phyloP scores from a whole-genome alignment of 2,113 vertebrate genomes.

The Apaloderma vittatum region DNA sequence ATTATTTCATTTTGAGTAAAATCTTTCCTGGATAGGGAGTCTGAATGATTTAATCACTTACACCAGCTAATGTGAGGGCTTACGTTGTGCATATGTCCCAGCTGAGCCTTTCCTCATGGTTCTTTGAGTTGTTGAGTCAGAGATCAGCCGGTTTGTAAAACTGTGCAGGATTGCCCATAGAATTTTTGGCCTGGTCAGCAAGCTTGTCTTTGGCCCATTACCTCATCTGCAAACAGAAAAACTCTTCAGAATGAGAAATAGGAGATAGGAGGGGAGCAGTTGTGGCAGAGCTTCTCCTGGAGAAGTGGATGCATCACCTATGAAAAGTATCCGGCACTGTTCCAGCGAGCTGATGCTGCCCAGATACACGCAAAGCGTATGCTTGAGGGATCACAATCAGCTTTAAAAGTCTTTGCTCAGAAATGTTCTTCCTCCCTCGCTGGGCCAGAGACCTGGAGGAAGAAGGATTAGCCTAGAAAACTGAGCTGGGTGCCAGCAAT shows the following conservation, averaged over 20 bases:
- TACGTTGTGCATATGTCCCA: neutral
- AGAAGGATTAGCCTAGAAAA: slow-evolving; percentile 14
- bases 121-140: neutral
- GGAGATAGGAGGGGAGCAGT: slow-evolving; percentile 21
- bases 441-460: neutral
- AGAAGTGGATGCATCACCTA: neutral
- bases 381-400: slow-evolving; percentile 4
- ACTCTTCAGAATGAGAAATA: neutral
- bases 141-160: neutral
- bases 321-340: neutral
- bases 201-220: slow-evolving; percentile 8
- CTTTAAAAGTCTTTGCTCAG: neutral
- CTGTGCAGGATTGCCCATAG: neutral
- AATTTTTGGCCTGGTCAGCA: slow-evolving; percentile 14
- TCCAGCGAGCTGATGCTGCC: slow-evolving; percentile 20
- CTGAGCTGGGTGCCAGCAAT: neutral
- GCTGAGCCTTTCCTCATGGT: neutral
- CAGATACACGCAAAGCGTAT: neutral
- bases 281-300: slow-evolving; percentile 2
- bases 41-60: neutral
- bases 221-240: slow-evolving; percentile 24
- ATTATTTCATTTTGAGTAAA: neutral
- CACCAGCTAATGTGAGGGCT: neutral
- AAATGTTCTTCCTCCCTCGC: neutral
- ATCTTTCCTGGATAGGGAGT: neutral